A percentile compares a stretch with the other conserved stretches of the same genome.
phyloP scores from a whole-genome alignment of 2,113 vertebrate species.

The Ictidomys tridecemlineatus region DNA sequence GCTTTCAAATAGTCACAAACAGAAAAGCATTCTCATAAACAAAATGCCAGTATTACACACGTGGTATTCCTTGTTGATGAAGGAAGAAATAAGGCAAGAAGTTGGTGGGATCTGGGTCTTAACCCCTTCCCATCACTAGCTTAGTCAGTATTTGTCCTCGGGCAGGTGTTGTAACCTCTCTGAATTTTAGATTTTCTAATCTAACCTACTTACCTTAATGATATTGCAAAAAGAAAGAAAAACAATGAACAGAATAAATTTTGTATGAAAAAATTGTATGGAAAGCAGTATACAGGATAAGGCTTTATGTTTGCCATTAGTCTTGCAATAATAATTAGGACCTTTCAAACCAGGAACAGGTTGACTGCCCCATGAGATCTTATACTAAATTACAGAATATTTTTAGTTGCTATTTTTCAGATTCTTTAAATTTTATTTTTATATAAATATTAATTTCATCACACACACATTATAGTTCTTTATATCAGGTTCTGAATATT shows the following conservation, averaged over 20 bases:
- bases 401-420: neutral
- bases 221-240: neutral
- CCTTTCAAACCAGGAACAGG: neutral
- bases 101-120: neutral
- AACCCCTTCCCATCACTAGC: neutral
- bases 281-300: neutral
- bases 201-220: neutral
- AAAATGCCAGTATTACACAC: neutral
- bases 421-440: neutral
- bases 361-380: rapidly evolving
- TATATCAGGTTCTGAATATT: neutral
- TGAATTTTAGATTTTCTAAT: neutral
- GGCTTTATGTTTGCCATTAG: constrained; percentile 14
- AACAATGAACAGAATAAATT: neutral
- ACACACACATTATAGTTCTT: neutral
- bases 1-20: constrained; percentile 22
- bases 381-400: neutral
- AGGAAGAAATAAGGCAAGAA: neutral
- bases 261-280: neutral
- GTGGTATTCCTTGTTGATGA: neutral
- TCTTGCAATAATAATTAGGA: neutral
- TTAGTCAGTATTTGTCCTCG: neutral
- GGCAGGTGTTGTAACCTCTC: neutral
- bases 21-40: neutral
- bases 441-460: neutral